Base-by-base conservation (phyloP, 2,113 vertebrate genomes). In the Phylloscopus trochilus region DNA sequence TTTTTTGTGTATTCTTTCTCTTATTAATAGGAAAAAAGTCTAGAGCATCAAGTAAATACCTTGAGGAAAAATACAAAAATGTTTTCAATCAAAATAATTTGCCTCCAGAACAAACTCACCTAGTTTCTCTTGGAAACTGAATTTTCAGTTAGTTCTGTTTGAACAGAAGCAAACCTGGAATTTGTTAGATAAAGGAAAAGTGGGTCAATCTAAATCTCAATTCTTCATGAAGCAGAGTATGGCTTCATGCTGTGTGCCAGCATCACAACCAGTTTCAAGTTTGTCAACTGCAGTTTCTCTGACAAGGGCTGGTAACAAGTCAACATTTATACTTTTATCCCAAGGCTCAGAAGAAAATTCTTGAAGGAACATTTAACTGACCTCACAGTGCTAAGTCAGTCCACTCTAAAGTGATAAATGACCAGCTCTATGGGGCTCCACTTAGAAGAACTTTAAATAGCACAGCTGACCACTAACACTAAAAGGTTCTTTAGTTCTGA, bases 381-480 rank as follows among this genome's bases (percentile, higher is more conserved):
- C 91, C 95, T 92, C 86, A 70, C 39, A 49, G 86, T 46, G 83
- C 47, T 91, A 97, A 91, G 33, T 85, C 52, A 68, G 81, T 30
- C 81, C 67, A 72, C 75, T 96, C 87, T 64, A 33, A 76, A 60
- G 83, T 35, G 74, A 81, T 68, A 90, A 94, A 92, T 55, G 85
- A 92, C 44, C 74, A 74, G 24, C 70, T 84, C 74, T 23, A 28
- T 1, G 0, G 73, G 73, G 47, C 80, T 87, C 49, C 82, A 95
- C 85, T 95, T 67, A 82, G 33, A 62, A 88, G 51, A 84, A 74
- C 79, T 87, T 70, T 92, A 97, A 95, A 94, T 75, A 94, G 91
- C 80, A 63, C 47, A 72, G 69, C 18, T 92, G 89, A 90, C 84
- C 91, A 87, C 49, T 35, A 90, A 92, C 87, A 83, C 92, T 78